Percentiles rank a stretch among this genome's conserved stretches.
These are phyloP conservation scores for Alligator mississippiensis DNA, from an alignment of 2,113 vertebrate species.

Conservation along the genomic window DNA sequence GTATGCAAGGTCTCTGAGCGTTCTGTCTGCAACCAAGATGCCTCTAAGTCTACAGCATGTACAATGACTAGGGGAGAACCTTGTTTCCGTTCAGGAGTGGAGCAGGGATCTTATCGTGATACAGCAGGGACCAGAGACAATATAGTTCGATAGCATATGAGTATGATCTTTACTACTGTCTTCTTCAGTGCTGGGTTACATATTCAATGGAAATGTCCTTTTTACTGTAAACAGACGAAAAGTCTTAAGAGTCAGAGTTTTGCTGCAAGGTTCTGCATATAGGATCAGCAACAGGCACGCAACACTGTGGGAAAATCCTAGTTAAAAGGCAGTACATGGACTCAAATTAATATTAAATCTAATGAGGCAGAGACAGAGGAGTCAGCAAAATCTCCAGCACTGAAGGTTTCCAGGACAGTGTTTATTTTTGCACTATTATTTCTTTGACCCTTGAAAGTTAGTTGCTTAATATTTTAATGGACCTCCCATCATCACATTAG, in stretches of 20 bases:
- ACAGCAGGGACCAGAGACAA: not conserved
- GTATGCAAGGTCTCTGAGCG: not conserved
- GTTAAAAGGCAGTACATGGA: not conserved
- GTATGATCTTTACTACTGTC: rapidly evolving
- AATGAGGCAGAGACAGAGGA: not conserved
- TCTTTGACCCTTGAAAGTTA: not conserved
- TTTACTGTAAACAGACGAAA: not conserved
- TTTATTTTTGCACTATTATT: not conserved
- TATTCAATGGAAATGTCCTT: not conserved
- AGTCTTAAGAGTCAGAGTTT: not conserved
- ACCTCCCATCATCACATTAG: not conserved
- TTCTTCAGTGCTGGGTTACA: rapidly evolving
- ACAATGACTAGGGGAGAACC: rapidly evolving
- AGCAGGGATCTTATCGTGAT: not conserved
- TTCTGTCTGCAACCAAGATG: not conserved
- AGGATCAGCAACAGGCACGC: not conserved
- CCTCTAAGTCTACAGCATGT: not conserved
- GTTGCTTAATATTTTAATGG: constrained; percentile 6
- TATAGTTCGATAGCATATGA: not conserved
- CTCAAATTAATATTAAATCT: not conserved
- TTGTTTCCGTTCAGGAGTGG: not conserved
- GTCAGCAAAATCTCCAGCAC: not conserved
- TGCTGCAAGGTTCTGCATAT: not conserved
- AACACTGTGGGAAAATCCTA: rapidly evolving
- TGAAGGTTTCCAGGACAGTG: not conserved